These are phyloP conservation scores for Drosophila rhopaloa DNA, from an alignment of 1,140 invertebrate species.

Conservation along the genomic window DNA sequence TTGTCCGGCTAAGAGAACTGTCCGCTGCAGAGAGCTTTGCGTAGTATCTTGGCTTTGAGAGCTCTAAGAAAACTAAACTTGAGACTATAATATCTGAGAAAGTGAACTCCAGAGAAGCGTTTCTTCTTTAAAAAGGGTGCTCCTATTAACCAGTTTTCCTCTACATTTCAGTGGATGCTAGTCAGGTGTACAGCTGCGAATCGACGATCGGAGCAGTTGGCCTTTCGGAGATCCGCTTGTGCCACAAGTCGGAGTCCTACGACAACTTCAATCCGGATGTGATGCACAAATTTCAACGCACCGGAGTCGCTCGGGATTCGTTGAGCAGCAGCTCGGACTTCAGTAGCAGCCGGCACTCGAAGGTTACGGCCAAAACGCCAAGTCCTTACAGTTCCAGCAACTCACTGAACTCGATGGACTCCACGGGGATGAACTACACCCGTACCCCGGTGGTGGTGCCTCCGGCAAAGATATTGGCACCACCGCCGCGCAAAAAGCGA, in stretches of 20 bases:
- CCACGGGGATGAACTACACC: slow-evolving; percentile 81
- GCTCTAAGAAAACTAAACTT: too few species aligned
- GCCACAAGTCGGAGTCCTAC: slow-evolving; percentile 80
- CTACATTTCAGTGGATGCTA: slow-evolving; percentile 68
- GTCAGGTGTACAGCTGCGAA: slow-evolving; percentile 83
- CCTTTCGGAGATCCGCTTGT: slow-evolving; percentile 80
- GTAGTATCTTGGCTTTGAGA: not conserved
- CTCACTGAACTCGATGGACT: slow-evolving; percentile 83
- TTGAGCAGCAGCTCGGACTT: slow-evolving; percentile 84
- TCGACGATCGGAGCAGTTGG: slow-evolving; percentile 83
- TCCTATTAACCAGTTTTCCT: not conserved
- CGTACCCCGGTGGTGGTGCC: slow-evolving; percentile 63
- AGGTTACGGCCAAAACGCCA: slow-evolving; percentile 80
- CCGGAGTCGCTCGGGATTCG: slow-evolving; percentile 67
- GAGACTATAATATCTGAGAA: too few species aligned
- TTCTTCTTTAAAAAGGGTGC: not conserved
- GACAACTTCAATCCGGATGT: slow-evolving; percentile 79
- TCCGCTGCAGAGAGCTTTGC: not conserved
- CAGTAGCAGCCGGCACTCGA: slow-evolving; percentile 80
- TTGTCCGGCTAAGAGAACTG: not conserved
- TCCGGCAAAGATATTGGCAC: slow-evolving; percentile 54
- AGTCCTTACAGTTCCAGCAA: slow-evolving; percentile 84
- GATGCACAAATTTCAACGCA: slow-evolving; percentile 79
- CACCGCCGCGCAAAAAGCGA: slow-evolving; percentile 81
- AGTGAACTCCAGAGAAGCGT: not conserved